Evolutionary conservation across 2,113 vertebrate genomes (phyloP).

Genomic region (Fregetta grallaria): DNA sequence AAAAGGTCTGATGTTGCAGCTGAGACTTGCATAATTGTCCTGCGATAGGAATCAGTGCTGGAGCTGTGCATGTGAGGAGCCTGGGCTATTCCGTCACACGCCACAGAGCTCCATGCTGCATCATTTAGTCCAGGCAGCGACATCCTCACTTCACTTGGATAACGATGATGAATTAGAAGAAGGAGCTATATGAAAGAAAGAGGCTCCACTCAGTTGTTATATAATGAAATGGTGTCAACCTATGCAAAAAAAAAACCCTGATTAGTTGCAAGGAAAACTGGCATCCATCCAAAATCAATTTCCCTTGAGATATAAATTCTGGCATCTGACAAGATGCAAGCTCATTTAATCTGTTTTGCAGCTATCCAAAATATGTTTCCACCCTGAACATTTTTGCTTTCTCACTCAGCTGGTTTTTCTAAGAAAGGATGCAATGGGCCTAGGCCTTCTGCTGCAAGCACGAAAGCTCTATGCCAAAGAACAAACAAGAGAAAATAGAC

Average conservation of each 20-base stretch:
- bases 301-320: neutral
- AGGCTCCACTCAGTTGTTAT: neutral
- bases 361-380: neutral
- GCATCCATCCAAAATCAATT: neutral
- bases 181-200: neutral
- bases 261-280: neutral
- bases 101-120: neutral
- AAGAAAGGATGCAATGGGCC: neutral
- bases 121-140: neutral
- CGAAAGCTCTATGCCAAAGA: neutral
- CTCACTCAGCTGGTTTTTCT: neutral
- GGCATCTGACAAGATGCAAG: neutral
- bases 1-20: neutral
- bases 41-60: neutral
- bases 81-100: neutral
- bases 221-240: neutral
- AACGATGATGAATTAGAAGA: neutral
- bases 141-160: neutral
- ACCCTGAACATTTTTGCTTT: neutral
- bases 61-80: neutral
- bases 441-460: neutral
- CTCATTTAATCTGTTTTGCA: neutral
- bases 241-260: neutral
- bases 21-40: neutral
- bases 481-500: slow-evolving; percentile 48